Base-by-base conservation (phyloP, 2,113 vertebrate genomes). In the Ochotona princeps region DNA sequence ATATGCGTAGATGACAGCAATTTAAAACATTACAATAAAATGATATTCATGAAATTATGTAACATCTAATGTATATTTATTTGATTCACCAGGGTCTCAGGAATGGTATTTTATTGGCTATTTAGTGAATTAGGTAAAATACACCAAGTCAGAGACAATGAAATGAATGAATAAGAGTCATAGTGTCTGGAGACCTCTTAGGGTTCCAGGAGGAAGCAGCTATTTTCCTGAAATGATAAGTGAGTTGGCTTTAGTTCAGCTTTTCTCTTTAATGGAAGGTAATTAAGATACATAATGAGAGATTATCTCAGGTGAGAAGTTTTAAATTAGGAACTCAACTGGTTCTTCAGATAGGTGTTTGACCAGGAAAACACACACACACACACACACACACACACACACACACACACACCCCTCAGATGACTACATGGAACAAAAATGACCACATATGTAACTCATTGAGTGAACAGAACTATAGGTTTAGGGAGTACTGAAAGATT, bases 21-120 rank as follows among this genome's bases (percentile, higher is more conserved):
- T 70, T 80, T 83, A 92, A 87, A 74, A 73, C 72, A 30, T 89
- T 61, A 78, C 30, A 60, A 79, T 78, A 66, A 30, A 90, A 72
- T 81, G 49, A 28, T 15, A 2, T 38, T 30, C 8, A 80, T 17
- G 35, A 83, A 69, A 38, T 86, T n/a, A 51, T 30, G 5, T 75
- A 85, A 69, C 54, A 70, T 18, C 30, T 57, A n/a, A 17, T 17
- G n/a, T 47, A 44, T 11, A 20, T 76, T 75, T 92, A 9, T 66
- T 60, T 74, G 76, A 87, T 63, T 17, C 47, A 70, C 35, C n/a
- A 18, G 32, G 49, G 60, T 11, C 44, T 83, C 44, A 72, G 86
- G 74, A 75, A 73, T 94, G 38, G 60, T 66, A 87, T 80, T n/a
- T 84, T 26, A 44, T 20, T 49, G 60, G 32, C 75, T 91, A 14